Evolutionary conservation across 1,140 invertebrate species (phyloP).

Genomic region (Bombus impatiens): DNA sequence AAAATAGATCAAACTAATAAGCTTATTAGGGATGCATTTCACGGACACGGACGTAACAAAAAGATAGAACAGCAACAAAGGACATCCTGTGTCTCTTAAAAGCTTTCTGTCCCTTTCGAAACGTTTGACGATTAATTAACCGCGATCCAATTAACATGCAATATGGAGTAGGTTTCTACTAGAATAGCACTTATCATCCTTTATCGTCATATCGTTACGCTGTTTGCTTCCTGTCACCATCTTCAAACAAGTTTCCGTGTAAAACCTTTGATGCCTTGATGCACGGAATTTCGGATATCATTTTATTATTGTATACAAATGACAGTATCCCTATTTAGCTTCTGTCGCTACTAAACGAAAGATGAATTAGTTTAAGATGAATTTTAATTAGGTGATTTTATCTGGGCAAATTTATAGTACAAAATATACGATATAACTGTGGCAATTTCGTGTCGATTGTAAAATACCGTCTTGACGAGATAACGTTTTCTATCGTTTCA

Average conservation of each 20-base stretch:
- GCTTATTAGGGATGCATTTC: background rate
- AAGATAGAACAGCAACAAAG: background rate
- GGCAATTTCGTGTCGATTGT: background rate
- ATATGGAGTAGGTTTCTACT: constrained; percentile 13
- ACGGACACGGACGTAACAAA: background rate
- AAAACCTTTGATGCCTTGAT: background rate
- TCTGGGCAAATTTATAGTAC: background rate
- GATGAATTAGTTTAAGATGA: background rate
- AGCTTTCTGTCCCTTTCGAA: background rate
- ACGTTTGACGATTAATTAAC: constrained; percentile 51
- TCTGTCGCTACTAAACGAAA: background rate
- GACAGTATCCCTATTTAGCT: background rate
- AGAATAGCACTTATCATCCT: background rate
- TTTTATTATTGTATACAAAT: background rate
- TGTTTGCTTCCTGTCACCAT: background rate
- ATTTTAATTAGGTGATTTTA: background rate
- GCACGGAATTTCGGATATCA: background rate
- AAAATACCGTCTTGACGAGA: background rate
- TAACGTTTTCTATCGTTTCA: background rate
- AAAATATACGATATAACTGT: background rate
- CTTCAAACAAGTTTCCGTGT: background rate
- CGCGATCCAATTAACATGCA: constrained; percentile 46
- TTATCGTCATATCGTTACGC: background rate
- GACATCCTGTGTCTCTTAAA: background rate
- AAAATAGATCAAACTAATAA: too few species aligned